These are phyloP conservation scores for Drosophila siamana DNA, from an alignment of 2,888 invertebrate genomes.

Conservation along the genomic window DNA sequence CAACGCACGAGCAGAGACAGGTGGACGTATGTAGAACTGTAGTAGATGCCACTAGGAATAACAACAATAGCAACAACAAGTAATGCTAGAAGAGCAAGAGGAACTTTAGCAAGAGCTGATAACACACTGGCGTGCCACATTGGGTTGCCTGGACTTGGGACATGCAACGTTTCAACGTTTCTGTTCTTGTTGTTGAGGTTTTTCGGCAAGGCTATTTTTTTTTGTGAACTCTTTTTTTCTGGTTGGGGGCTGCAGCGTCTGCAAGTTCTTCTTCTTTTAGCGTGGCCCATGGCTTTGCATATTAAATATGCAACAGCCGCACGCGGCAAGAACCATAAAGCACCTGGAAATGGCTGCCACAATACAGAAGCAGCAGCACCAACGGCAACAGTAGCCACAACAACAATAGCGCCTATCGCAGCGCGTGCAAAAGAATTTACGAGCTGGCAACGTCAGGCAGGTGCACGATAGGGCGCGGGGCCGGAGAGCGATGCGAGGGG, in stretches of 20 bases:
- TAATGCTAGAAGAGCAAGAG: constrained; percentile 3
- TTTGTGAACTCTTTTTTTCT: constrained; percentile 15
- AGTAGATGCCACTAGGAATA: constrained; percentile 20
- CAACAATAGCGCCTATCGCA: constrained; percentile 65
- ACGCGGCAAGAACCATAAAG: constrained; percentile 76
- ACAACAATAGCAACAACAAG: constrained; percentile 16
- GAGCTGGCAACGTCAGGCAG: constrained; percentile 52
- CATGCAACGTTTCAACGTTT: constrained; percentile 21
- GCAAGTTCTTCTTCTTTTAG: constrained; percentile 50
- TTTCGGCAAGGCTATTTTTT: constrained; percentile 8
- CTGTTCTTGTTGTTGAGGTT: constrained; percentile 7
- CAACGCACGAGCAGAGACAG: constrained; percentile 46
- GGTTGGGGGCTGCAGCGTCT: constrained; percentile 43
- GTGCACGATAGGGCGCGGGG: not conserved
- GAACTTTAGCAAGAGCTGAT: constrained; percentile 56
- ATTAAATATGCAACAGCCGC: constrained; percentile 77
- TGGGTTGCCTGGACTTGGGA: constrained; percentile 36
- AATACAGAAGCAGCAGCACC: constrained; percentile 40
- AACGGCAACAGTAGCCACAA: constrained; percentile 26
- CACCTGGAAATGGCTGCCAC: constrained; percentile 73
- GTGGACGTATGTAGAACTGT: not conserved
- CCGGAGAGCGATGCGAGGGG: not conserved
- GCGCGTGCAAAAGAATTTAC: constrained; percentile 59
- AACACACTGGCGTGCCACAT: constrained; percentile 59
- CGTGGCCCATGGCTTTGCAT: constrained; percentile 75